phyloP scores from a whole-genome alignment of 1,140 invertebrate species.

The Carcinoscorpius rotundicauda region DNA sequence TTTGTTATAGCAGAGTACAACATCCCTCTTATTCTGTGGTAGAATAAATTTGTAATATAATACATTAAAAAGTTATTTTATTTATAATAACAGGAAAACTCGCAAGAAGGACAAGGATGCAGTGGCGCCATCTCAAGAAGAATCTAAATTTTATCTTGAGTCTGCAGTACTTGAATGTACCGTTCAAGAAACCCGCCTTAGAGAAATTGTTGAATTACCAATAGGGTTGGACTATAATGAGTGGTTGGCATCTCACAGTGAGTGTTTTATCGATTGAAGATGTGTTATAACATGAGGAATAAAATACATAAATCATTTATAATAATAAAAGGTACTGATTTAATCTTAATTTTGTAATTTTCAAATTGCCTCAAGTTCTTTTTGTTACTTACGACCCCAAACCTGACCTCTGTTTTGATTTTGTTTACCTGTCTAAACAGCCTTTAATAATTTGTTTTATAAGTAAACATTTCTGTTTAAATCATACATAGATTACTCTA shows the following conservation, averaged over 20 bases:
- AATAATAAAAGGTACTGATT: not conserved
- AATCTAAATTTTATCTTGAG: slow-evolving; percentile 90
- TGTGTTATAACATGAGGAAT: not conserved
- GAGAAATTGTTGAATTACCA: slow-evolving; percentile 82
- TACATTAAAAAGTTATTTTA: no score
- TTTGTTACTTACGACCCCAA: no score
- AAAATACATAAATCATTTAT: slow-evolving; percentile 9
- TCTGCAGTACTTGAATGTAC: slow-evolving; percentile 82
- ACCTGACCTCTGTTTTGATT: no score
- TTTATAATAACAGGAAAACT: slow-evolving; percentile 60
- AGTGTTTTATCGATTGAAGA: slow-evolving; percentile 34
- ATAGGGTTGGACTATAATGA: slow-evolving; percentile 91
- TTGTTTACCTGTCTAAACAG: no score
- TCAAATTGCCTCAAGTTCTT: no score
- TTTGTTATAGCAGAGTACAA: no score
- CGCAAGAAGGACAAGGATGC: slow-evolving; percentile 86
- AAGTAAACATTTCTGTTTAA: no score
- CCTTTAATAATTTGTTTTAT: no score
- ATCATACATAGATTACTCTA: no score
- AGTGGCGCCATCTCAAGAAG: slow-evolving; percentile 50
- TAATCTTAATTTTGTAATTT: not conserved
- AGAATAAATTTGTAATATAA: no score
- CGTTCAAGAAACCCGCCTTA: slow-evolving; percentile 74
- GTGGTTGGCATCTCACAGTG: slow-evolving; percentile 96
- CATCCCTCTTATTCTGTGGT: no score